Conservation (phyloP, 2,113 vertebrate genomes). For the Fregetta grallaria region DNA sequence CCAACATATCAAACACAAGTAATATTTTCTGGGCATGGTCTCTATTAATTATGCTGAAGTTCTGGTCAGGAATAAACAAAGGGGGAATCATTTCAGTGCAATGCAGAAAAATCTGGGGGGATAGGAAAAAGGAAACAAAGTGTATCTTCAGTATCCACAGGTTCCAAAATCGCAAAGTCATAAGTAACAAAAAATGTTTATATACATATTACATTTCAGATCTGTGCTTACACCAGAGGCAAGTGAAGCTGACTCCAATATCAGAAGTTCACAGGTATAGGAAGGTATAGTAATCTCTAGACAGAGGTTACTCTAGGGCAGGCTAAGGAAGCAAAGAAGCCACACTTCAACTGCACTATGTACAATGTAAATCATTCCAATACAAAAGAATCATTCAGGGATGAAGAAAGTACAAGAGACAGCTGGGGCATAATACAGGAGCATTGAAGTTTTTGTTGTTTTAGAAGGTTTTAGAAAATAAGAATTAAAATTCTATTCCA, state of each 20-base stretch:
- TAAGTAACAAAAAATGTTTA: neutral
- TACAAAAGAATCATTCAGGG: neutral
- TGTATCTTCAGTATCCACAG: neutral
- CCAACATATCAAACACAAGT: neutral
- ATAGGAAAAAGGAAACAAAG: neutral
- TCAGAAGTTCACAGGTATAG: neutral
- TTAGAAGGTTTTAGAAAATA: neutral
- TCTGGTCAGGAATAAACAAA: neutral
- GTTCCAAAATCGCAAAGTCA: neutral
- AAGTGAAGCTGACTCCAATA: neutral
- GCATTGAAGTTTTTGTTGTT: neutral
- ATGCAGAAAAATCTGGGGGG: neutral
- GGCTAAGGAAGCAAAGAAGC: neutral
- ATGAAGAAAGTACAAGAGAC: neutral
- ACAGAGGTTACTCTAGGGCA: neutral
- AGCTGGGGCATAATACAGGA: neutral
- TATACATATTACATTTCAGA: neutral
- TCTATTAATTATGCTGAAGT: neutral
- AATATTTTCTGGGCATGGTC: neutral
- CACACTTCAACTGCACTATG: neutral
- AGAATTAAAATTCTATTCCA: neutral
- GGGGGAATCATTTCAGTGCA: neutral
- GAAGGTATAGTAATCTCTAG: neutral
- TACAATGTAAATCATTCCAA: neutral
- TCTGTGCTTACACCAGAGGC: neutral